Conservation (phyloP, 2,113 vertebrate genomes). For the Puntigrus tetrazona region DNA sequence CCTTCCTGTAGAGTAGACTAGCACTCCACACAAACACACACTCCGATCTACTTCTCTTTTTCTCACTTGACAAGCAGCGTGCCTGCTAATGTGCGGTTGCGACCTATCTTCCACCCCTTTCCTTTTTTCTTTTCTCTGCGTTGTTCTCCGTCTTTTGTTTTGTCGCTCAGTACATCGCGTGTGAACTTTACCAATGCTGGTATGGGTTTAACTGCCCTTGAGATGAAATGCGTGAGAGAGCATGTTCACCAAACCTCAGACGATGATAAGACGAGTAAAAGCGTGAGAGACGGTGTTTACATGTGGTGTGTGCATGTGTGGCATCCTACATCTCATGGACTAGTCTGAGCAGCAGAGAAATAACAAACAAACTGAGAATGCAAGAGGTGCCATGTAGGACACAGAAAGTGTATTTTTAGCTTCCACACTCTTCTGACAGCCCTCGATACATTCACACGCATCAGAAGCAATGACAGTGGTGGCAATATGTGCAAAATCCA, state of each 20-base stretch:
- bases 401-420: background rate
- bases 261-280: conserved; percentile 24
- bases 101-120: conserved; percentile 62
- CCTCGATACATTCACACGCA: conserved; percentile 19
- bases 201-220: conserved; percentile 19
- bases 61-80: conserved; percentile 66
- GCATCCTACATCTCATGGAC: conserved; percentile 48
- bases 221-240: conserved; percentile 28
- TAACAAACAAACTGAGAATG: conserved; percentile 31
- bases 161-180: conserved; percentile 9
- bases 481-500: conserved; percentile 52
- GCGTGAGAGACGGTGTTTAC: conserved; percentile 34
- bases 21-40: conserved; percentile 70
- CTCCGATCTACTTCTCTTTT: conserved; percentile 71
- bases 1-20: conserved; percentile 30
- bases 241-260: background rate
- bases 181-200: conserved; percentile 37
- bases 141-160: background rate
- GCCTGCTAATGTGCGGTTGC: conserved; percentile 69
- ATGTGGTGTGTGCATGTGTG: background rate
- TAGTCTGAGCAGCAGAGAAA: conserved; percentile 40
- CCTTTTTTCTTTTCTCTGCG: conserved; percentile 11
- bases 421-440: conserved; percentile 45
- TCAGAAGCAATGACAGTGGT: conserved; percentile 32
- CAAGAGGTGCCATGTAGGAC: background rate